Conservation (phyloP, 2,888 invertebrate species). For the Ophioninae sp. region DNA sequence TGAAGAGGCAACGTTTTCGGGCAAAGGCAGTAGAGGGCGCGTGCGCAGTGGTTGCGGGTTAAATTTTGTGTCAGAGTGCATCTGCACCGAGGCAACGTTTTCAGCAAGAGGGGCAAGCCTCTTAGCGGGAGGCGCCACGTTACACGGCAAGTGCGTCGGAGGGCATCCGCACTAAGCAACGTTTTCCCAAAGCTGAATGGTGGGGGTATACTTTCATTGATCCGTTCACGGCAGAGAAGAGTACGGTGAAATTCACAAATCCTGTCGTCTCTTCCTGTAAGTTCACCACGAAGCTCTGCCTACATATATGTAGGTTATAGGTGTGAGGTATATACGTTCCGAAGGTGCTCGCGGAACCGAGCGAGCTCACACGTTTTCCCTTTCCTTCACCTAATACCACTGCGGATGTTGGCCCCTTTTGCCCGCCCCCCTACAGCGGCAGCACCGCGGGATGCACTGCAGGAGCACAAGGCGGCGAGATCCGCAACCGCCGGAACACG, state of each 20-base stretch:
- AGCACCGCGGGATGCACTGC: slow-evolving; percentile 47
- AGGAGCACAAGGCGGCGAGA: slow-evolving; percentile 18
- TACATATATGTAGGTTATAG: slow-evolving; percentile 4
- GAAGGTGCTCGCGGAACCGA: background rate
- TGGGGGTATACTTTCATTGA: slow-evolving; percentile 78
- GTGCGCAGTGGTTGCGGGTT: background rate
- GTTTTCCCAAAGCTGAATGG: slow-evolving; percentile 22
- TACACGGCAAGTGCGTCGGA: slow-evolving; percentile 63
- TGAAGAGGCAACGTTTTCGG: slow-evolving; percentile 70
- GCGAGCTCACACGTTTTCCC: slow-evolving; percentile 44
- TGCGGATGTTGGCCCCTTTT: slow-evolving; percentile 56
- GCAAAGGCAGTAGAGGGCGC: slow-evolving; percentile 68
- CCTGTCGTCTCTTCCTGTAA: slow-evolving; percentile 63
- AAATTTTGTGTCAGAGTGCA: background rate
- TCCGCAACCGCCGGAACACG: background rate
- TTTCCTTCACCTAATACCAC: slow-evolving; percentile 58
- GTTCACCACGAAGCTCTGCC: slow-evolving; percentile 34
- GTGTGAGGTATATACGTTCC: background rate
- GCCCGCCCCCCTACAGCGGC: slow-evolving; percentile 12
- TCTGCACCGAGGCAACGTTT: slow-evolving; percentile 60
- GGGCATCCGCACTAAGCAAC: slow-evolving; percentile 58
- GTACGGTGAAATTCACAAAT: slow-evolving; percentile 68
- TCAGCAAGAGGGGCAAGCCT: slow-evolving; percentile 55
- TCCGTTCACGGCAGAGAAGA: slow-evolving; percentile 76
- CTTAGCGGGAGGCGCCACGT: slow-evolving; percentile 72